Evolutionary conservation across 2,113 vertebrate species (phyloP).

Genomic region (Myotis brandtii): DNA sequence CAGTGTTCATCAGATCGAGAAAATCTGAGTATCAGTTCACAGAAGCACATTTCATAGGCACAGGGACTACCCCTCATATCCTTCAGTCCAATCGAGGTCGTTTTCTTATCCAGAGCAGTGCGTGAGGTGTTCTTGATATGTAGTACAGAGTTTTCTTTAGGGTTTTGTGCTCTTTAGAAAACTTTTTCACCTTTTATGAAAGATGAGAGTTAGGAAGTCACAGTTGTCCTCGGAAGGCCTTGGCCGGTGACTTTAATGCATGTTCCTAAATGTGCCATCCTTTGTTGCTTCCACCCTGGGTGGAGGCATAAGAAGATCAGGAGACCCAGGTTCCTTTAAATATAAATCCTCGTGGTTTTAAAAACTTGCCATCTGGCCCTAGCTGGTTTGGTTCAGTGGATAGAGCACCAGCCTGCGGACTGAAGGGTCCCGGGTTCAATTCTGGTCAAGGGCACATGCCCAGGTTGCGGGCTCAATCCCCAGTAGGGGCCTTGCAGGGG

Average conservation of each 20-base stretch:
- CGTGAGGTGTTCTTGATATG: not conserved
- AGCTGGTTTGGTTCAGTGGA: too few relatives aligned
- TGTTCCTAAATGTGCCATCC: not conserved
- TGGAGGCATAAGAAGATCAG: not conserved
- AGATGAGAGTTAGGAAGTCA: not conserved
- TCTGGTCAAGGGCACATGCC: too few relatives aligned
- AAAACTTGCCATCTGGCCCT: not conserved
- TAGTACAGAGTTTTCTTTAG: slow-evolving; percentile 9
- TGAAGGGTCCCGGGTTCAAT: too few relatives aligned
- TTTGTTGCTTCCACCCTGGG: not conserved
- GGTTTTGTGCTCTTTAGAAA: not conserved
- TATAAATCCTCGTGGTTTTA: not conserved
- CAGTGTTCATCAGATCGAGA: not conserved
- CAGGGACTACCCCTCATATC: not conserved
- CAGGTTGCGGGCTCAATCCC: too few relatives aligned
- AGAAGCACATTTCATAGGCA: not conserved
- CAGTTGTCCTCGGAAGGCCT: not conserved
- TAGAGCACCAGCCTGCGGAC: too few relatives aligned
- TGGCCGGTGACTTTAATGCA: not conserved
- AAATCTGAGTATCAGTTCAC: not conserved
- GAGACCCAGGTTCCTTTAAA: slow-evolving; percentile 19
- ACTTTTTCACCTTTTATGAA: not conserved
- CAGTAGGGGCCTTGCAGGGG: too few relatives aligned
- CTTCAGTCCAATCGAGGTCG: not conserved
- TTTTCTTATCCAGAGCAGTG: not conserved